Percentiles rank a stretch among this genome's conserved stretches.
Evolutionary conservation across 1,140 invertebrate genomes (phyloP).

Genomic region (Myzus persicae): DNA sequence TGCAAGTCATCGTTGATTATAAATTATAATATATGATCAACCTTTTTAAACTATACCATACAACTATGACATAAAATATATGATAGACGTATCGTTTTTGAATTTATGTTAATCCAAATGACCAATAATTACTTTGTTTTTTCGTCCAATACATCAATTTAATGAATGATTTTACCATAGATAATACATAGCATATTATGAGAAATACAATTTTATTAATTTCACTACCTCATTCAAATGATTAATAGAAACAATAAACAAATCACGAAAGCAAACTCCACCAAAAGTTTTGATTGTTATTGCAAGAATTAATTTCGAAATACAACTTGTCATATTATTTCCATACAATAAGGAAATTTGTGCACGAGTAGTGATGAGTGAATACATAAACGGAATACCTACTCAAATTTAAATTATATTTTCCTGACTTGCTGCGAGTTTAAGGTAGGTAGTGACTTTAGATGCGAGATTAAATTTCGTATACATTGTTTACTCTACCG

Average conservation of each 20-base stretch:
- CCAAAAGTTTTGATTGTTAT: conserved; percentile 7
- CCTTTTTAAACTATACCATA: too few species aligned
- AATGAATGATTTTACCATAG: background rate
- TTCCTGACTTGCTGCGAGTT: background rate
- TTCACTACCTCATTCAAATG: background rate
- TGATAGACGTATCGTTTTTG: too few species aligned
- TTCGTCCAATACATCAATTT: too few species aligned
- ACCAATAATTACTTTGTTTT: too few species aligned
- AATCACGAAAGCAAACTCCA: background rate
- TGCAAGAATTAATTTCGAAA: background rate
- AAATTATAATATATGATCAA: too few species aligned
- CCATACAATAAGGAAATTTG: background rate
- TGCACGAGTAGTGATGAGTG: background rate
- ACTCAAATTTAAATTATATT: background rate
- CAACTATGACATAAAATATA: too few species aligned
- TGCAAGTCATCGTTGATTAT: too few species aligned
- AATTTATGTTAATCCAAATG: too few species aligned
- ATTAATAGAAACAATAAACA: background rate
- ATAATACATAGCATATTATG: background rate
- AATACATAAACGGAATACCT: background rate
- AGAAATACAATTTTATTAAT: background rate
- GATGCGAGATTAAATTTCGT: background rate
- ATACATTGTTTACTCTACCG: background rate
- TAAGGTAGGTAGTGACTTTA: too few species aligned
- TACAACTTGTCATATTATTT: background rate